These are phyloP conservation scores for Saimiri boliviensis DNA, from an alignment of 2,113 vertebrate species.

Conservation along the genomic window DNA sequence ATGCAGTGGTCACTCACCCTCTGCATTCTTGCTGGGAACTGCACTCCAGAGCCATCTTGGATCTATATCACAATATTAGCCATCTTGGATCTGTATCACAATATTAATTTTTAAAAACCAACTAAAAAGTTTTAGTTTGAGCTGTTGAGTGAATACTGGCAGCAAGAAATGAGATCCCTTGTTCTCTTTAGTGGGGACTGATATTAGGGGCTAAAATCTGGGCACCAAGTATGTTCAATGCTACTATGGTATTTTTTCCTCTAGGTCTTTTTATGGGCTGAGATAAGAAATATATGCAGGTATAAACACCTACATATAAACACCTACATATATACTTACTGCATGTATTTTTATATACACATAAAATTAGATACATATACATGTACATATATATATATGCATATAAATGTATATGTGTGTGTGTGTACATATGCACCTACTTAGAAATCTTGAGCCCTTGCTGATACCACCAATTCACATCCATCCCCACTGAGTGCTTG, in stretches of 20 bases:
- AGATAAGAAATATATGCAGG: background rate
- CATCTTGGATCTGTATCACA: no score
- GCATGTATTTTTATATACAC: background rate
- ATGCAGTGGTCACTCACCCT: no score
- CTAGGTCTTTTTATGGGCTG: background rate
- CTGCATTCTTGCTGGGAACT: no score
- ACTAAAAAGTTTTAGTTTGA: conserved; percentile 18
- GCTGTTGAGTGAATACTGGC: background rate
- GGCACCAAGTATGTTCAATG: background rate
- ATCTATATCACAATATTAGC: background rate
- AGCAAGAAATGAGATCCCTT: background rate
- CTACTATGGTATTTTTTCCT: background rate
- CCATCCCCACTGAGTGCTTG: background rate
- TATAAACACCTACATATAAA: background rate
- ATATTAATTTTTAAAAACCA: background rate
- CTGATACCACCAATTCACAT: background rate
- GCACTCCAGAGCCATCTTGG: no score
- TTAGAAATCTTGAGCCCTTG: background rate
- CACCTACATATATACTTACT: background rate
- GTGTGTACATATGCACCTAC: background rate
- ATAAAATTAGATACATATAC: background rate
- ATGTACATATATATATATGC: no score
- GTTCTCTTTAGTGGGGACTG: background rate
- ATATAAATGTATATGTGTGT: background rate
- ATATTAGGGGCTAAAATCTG: background rate